Evolutionary conservation across 2,113 vertebrate genomes (phyloP).

Genomic region (Crotalus tigris): DNA sequence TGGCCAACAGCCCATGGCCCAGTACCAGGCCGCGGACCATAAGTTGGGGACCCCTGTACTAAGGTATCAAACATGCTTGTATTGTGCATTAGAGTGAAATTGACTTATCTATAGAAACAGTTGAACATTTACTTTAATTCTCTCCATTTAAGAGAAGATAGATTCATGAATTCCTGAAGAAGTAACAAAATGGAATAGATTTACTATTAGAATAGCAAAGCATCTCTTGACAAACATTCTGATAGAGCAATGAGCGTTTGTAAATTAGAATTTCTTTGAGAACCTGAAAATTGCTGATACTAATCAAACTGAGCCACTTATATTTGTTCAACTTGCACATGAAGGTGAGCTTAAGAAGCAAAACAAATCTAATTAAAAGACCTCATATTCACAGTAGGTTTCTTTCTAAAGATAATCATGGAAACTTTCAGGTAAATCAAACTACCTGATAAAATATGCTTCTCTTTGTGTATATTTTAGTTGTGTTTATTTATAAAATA

Average conservation of each 20-base stretch:
- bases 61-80: neutral
- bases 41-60: neutral
- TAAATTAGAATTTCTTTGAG: neutral
- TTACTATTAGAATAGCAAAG: slow-evolving; percentile 1
- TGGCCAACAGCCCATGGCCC: no score
- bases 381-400: neutral
- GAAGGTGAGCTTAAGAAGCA: neutral
- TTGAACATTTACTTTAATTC: neutral
- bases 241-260: neutral
- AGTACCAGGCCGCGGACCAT: no score
- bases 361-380: slow-evolving; percentile 2
- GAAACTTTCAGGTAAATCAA: neutral
- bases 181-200: neutral
- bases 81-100: neutral
- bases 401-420: neutral
- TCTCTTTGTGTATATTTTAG: neutral
- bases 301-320: neutral
- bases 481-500: neutral
- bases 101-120: neutral
- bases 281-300: neutral
- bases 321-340: neutral
- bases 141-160: slow-evolving; percentile 8
- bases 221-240: neutral
- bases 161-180: slow-evolving; percentile 7
- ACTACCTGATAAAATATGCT: slow-evolving; percentile 5